These are phyloP conservation scores for Mustelus asterias DNA, from an alignment of 2,113 vertebrate species.

Conservation along the genomic window DNA sequence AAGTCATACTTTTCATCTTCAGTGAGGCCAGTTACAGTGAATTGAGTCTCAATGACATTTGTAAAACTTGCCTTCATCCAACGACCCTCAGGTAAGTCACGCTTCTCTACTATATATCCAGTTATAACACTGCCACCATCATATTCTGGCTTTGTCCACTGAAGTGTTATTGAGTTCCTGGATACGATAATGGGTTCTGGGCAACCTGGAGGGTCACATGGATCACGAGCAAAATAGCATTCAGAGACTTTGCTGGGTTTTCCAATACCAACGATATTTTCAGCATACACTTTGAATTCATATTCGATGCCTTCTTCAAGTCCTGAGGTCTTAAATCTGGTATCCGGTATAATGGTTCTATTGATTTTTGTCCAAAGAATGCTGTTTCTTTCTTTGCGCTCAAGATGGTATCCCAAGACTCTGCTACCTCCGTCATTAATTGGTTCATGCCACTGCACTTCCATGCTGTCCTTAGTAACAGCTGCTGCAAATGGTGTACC, in stretches of 20 bases:
- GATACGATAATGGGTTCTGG: slow-evolving; percentile 84
- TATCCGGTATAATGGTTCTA: slow-evolving; percentile 85
- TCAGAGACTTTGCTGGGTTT: slow-evolving; percentile 93
- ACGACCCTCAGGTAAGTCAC: slow-evolving; percentile 91
- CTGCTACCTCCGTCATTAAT: slow-evolving; percentile 83
- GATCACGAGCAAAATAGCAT: slow-evolving; percentile 85
- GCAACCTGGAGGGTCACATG: slow-evolving; percentile 86
- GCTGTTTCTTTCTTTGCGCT: slow-evolving; percentile 94
- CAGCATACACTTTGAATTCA: slow-evolving; percentile 88
- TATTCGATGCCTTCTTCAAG: slow-evolving; percentile 93
- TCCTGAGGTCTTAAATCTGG: slow-evolving; percentile 78
- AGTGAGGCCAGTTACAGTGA: slow-evolving; percentile 83
- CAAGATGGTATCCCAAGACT: slow-evolving; percentile 90
- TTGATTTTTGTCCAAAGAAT: slow-evolving; percentile 94
- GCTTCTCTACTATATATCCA: slow-evolving; percentile 90
- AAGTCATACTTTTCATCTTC: slow-evolving; percentile 95
- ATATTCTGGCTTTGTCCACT: slow-evolving; percentile 92
- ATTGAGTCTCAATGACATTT: slow-evolving; percentile 94
- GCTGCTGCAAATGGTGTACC: slow-evolving; percentile 84
- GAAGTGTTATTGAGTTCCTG: slow-evolving; percentile 80
- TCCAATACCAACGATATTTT: slow-evolving; percentile 94
- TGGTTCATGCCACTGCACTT: slow-evolving; percentile 92
- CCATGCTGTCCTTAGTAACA: slow-evolving; percentile 82
- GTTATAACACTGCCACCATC: slow-evolving; percentile 94
- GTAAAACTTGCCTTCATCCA: slow-evolving; percentile 97